phyloP scores from a whole-genome alignment of 2,113 vertebrate species.

The Balaenoptera acutorostrata region DNA sequence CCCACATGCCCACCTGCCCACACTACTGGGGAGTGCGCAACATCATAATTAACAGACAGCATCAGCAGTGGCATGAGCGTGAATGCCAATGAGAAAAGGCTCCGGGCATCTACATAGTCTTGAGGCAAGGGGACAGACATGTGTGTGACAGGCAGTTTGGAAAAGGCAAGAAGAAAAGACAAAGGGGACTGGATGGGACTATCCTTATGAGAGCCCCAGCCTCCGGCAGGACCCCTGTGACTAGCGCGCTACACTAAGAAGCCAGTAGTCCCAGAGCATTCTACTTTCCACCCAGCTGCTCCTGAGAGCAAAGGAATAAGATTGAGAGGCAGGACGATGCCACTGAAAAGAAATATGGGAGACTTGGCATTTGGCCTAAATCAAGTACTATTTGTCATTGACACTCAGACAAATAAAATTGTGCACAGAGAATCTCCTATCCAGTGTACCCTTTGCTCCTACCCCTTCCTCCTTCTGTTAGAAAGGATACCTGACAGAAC shows the following conservation, averaged over 20 bases:
- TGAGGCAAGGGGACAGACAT: not conserved
- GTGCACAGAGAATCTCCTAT: not conserved
- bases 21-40: not conserved
- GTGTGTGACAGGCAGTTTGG: not conserved
- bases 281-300: not conserved
- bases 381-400: not conserved
- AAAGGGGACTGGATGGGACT: not conserved
- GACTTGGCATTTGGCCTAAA: not conserved
- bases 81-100: not conserved
- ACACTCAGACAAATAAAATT: not conserved
- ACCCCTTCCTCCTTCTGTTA: not conserved
- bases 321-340: not conserved
- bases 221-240: not conserved
- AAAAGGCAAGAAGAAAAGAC: not conserved
- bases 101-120: not conserved
- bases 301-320: not conserved
- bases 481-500: not conserved
- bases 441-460: not conserved
- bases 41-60: not conserved
- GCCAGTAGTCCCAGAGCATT: not conserved
- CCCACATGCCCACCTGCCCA: not conserved
- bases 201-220: not conserved
- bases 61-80: not conserved
- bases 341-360: not conserved
- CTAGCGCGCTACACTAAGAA: not conserved